Evolutionary conservation across 2,113 vertebrate species (phyloP).

Genomic region (Crocuta crocuta): DNA sequence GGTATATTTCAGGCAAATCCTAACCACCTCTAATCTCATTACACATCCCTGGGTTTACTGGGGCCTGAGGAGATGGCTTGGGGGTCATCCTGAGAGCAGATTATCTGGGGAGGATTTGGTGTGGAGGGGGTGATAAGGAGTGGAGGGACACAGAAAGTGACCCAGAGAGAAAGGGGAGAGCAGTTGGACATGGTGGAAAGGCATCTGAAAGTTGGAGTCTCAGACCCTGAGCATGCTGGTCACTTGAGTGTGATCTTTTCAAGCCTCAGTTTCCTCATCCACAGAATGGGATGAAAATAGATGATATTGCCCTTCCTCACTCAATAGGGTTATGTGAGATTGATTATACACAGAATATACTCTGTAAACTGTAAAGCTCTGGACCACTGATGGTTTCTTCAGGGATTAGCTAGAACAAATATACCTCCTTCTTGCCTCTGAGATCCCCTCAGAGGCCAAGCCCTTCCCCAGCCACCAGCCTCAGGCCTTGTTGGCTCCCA

Average conservation of each 20-base stretch:
- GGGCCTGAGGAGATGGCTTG: background rate
- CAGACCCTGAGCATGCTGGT: background rate
- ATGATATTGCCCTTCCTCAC: background rate
- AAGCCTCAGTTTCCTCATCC: background rate
- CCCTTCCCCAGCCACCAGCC: background rate
- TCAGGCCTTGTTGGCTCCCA: background rate
- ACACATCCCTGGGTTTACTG: background rate
- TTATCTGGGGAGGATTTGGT: background rate
- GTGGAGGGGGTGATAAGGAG: background rate
- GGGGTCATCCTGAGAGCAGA: background rate
- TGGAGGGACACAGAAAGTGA: background rate
- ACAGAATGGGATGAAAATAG: background rate
- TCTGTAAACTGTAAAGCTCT: background rate
- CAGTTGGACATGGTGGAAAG: background rate
- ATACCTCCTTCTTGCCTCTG: background rate
- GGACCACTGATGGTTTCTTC: background rate
- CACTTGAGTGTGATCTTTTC: background rate
- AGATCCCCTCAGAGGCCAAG: background rate
- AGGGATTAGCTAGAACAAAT: background rate
- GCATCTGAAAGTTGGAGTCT: background rate
- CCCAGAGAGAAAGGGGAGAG: background rate
- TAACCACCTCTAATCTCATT: background rate
- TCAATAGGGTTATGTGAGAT: background rate
- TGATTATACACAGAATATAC: background rate
- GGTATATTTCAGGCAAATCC: background rate